Evolutionary conservation across 1,140 invertebrate species (phyloP), one percentile per base, ranked within the genome.

Genomic region (Patella vulgata): DNA sequence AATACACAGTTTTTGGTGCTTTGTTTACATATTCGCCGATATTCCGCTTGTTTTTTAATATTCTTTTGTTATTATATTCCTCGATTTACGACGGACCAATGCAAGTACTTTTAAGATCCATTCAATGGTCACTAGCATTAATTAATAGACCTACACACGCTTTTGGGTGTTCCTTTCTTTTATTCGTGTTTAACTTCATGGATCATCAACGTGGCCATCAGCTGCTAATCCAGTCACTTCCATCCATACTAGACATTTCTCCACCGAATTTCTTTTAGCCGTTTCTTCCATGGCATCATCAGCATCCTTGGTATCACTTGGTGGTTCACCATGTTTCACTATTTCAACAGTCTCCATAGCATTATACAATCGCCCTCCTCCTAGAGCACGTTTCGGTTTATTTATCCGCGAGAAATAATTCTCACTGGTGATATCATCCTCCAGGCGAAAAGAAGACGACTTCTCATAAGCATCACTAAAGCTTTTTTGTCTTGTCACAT

Each of bases 211-310:
- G n/a, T n/a, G n/a, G n/a, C n/a, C n/a, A n/a, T n/a, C n/a, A n/a
- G n/a, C n/a, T n/a, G n/a, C n/a, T n/a, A n/a, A n/a, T n/a, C 59
- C 59, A 44, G 71, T 62, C 0, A 67, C 67, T 46, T 70, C 69
- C 68, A 76, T 69, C 74, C 74, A 76, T 12, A 74, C 74, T 21
- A 68, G 23, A 66, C 74, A 76, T 53, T 76, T 76, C 21, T 76
- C 66, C 25, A 74, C 62, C 6, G 74, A 71, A 33, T 76, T 70
- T 21, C 59, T 31, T 46, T 62, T 69, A 0, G 63, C 59, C 14
- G 33, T 66, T 30, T 71, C 63, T 25, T 64, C 68, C 28, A 74
- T 69, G 4, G 69, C 71, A 33, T 54, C 36, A n/a, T 69, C 71
- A 44, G 71, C 71, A 6, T 53, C 42, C 1, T 57, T 19, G 21